Base-by-base conservation (phyloP, 2,797 vertebrate genomes). In the Lacerta agilis region DNA sequence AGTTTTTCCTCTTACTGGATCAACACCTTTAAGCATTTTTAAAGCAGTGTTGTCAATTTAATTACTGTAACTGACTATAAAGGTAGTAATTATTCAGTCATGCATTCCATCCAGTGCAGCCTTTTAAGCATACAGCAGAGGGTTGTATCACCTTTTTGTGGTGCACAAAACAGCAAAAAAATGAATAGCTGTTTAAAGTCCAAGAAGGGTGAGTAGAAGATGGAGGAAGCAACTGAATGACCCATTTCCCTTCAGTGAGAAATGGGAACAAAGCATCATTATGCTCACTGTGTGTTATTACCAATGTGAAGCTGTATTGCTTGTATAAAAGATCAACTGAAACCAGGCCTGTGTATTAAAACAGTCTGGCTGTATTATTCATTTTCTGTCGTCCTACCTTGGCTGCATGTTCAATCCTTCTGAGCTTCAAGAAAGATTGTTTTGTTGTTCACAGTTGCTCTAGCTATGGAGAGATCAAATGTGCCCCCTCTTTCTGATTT, bases 141-240 rank as follows among this genome's bases (percentile, higher is more conserved):
- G 27, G 0, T 67, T 1, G 78, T 83, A 91, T 89, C 92, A 90
- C 87, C 93, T 93, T 91, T 90, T 20, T 78, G 20, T 86, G 41
- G 45, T 49, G 0, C 58, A 90, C 89, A 84, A 82, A 76, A 87
- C 81, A 33, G 38, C 85, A 75, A 67, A 61, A 89, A 69, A 89
- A 85, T 85, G 61, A 90, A 91, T 93, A 95, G 89, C 93, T 94
- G 91, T 91, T 89, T 79, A 72, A 83, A 67, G 76, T 29, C 18
- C 49, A 80, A 55, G 23, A 69, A 75, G 58, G 2, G 0, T 61
- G n/a, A 49, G 29, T 83, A 75, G 66, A 83, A 71, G 43, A 79
- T 45, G 79, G 36, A 75, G 82, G 45, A 33, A 43, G 3, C 92
- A 90, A 77, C 7, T 80, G 29, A 86, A 78, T 67, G 66, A 55